A percentile compares a stretch with the other conserved stretches of the same genome.
These are phyloP conservation scores for Conopomorpha cramerella DNA, from an alignment of 1,140 invertebrate species.

Conservation along the genomic window DNA sequence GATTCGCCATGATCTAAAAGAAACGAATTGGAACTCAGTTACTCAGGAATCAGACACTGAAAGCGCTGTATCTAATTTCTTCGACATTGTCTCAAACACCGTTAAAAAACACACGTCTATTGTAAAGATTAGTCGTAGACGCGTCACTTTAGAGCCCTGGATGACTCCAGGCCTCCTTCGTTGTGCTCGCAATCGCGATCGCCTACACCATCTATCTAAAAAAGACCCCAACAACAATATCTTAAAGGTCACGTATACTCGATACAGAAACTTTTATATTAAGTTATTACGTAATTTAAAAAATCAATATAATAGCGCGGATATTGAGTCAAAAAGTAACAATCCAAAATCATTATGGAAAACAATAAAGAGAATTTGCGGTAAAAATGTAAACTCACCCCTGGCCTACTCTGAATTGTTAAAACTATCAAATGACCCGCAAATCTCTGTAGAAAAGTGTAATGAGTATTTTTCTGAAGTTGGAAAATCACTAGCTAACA, in stretches of 20 bases:
- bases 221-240: neutral
- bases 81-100: neutral
- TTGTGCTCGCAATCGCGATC: neutral
- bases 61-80: neutral
- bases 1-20: too few species aligned
- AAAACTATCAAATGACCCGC: neutral
- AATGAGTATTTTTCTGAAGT: neutral
- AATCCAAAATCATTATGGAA: too few species aligned
- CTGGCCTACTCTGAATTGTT: neutral
- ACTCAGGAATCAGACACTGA: neutral
- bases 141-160: neutral
- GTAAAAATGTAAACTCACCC: neutral
- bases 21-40: neutral
- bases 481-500: neutral
- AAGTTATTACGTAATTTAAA: neutral
- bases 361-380: neutral
- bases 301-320: neutral
- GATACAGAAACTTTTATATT: too few species aligned
- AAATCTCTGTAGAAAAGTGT: too few species aligned
- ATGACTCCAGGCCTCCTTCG: conserved; percentile 1
- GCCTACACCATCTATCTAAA: neutral
- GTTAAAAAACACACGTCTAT: neutral
- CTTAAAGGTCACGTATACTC: neutral
- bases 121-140: neutral
- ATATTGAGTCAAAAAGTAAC: neutral